Conservation (phyloP, 2,797 vertebrate genomes). For the Thamnophis elegans region DNA sequence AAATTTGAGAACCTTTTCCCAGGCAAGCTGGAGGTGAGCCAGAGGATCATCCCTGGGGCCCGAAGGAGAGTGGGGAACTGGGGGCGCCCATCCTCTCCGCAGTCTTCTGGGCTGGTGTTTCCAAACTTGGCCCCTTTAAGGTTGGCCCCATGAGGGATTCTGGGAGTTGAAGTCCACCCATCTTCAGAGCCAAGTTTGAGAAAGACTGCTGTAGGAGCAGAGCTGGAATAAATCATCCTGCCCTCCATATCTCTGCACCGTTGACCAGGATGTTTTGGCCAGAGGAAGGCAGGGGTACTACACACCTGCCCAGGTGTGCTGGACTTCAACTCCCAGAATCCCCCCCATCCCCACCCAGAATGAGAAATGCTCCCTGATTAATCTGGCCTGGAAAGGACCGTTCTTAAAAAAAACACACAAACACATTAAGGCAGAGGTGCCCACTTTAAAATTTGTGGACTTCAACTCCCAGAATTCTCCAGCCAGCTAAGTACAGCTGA, state of each 20-base stretch:
- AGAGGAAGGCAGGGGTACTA: background rate
- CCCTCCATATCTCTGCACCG: background rate
- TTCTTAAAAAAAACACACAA: too few relatives aligned
- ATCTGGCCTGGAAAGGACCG: background rate
- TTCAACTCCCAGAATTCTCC: too few relatives aligned
- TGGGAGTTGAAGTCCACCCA: background rate
- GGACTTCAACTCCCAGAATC: background rate
- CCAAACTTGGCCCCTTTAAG: background rate
- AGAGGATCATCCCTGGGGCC: background rate
- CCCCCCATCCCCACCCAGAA: background rate
- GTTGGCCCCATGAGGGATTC: background rate
- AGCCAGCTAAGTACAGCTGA: background rate
- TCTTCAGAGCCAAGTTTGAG: background rate
- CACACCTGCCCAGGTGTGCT: background rate
- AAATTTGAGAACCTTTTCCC: constrained; percentile 98
- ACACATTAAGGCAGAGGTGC: too few relatives aligned
- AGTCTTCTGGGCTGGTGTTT: background rate
- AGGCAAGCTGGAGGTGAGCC: constrained; percentile 88
- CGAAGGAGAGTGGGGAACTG: background rate
- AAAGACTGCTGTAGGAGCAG: background rate
- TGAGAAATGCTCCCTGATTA: background rate
- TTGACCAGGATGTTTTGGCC: background rate
- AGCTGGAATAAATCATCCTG: background rate
- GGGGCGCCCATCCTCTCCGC: background rate
- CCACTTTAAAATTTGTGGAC: too few relatives aligned